Conservation (phyloP, 2,113 vertebrate genomes). For the Pollachius pollachius region DNA sequence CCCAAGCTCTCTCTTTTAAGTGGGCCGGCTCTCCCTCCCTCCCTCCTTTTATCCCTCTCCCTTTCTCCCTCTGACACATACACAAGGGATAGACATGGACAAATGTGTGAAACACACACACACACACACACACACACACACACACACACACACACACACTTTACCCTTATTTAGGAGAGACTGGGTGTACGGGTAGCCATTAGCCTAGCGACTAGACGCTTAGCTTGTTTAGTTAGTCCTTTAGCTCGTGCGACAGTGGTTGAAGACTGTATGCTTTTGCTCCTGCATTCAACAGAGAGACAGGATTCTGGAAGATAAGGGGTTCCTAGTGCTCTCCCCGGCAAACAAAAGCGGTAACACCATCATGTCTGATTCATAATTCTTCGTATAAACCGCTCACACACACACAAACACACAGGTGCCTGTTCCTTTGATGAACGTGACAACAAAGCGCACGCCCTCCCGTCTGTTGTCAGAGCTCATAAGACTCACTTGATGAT, state of each 20-base stretch:
- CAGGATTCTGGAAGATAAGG: not conserved
- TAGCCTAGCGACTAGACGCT: not conserved
- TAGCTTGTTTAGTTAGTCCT: conserved; percentile 37
- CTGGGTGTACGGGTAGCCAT: conserved; percentile 32
- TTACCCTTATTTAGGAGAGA: conserved; percentile 55
- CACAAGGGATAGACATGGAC: conserved; percentile 5
- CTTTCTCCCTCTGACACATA: not conserved
- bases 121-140: not conserved
- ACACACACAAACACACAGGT: conserved; percentile 33
- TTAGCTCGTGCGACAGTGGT: conserved; percentile 20
- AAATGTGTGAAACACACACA: not conserved
- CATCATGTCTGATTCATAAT: conserved; percentile 49
- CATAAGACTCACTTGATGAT: conserved; percentile 65
- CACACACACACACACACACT: not conserved
- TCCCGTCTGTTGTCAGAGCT: conserved; percentile 63
- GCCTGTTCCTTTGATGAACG: conserved; percentile 55
- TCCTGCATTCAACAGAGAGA: not conserved
- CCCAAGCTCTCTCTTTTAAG: conserved; percentile 33
- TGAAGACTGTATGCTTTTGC: not conserved
- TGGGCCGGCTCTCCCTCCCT: conserved; percentile 27
- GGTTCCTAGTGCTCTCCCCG: not conserved
- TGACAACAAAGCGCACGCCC: conserved; percentile 54
- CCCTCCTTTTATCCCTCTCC: conserved; percentile 15
- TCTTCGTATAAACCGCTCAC: conserved; percentile 36
- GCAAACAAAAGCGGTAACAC: conserved; percentile 22